A percentile compares a stretch with the other conserved stretches of the same genome.
Evolutionary conservation across 2,797 vertebrate genomes (phyloP).

Genomic region (Chelonia mydas): DNA sequence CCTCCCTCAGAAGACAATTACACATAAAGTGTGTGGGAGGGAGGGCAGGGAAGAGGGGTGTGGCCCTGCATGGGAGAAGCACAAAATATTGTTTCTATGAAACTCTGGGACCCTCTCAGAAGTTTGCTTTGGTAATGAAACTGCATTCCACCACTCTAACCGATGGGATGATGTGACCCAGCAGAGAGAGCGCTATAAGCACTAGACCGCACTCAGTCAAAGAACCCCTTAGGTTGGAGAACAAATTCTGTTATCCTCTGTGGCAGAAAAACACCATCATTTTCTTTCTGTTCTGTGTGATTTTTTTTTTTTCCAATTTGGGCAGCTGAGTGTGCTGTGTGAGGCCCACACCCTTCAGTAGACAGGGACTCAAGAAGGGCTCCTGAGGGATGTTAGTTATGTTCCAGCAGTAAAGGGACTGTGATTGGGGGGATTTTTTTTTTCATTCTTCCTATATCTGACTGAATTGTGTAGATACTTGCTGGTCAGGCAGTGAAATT

Average conservation of each 20-base stretch:
- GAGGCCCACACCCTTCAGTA: not conserved
- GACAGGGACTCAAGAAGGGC: not conserved
- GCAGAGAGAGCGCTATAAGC: not conserved
- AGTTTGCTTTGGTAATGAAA: not conserved
- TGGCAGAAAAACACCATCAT: not conserved
- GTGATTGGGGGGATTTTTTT: not conserved
- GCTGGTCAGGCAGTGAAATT: not conserved
- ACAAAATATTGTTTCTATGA: not conserved
- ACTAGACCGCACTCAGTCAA: not conserved
- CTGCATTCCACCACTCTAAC: not conserved
- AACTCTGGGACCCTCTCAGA: not conserved
- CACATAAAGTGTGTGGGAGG: not conserved
- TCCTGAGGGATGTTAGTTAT: not conserved
- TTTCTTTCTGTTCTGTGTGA: not conserved
- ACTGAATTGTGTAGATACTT: constrained; percentile 29
- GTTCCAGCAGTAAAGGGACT: not conserved
- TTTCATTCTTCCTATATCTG: not conserved
- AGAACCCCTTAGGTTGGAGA: not conserved
- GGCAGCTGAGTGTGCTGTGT: not conserved
- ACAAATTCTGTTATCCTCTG: not conserved
- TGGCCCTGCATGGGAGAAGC: not conserved
- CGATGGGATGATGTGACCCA: not conserved
- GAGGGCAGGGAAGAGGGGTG: not conserved
- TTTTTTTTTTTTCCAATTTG: not conserved
- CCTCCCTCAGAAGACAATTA: not conserved